phyloP scores from a whole-genome alignment of 2,113 vertebrate genomes.

The Sterna hirundo region DNA sequence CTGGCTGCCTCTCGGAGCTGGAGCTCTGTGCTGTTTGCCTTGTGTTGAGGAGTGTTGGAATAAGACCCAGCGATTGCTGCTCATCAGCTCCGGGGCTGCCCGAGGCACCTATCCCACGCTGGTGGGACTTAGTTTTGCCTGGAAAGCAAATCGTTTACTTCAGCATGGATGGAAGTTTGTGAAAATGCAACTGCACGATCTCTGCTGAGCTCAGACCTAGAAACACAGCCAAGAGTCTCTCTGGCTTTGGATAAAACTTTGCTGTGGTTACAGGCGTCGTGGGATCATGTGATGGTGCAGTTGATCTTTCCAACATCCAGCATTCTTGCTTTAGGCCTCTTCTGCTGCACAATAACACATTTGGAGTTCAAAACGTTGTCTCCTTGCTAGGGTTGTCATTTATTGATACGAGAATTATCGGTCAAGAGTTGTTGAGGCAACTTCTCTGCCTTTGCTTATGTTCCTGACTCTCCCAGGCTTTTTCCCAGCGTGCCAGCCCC shows the following conservation, averaged over 20 bases:
- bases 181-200: neutral
- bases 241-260: neutral
- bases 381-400: neutral
- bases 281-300: neutral
- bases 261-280: neutral
- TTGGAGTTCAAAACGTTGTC: neutral
- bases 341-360: neutral
- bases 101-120: neutral
- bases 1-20: neutral
- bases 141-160: neutral
- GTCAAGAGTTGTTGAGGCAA: neutral
- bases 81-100: neutral
- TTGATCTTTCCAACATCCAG: neutral
- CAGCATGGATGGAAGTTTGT: neutral
- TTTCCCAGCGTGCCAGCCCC: neutral
- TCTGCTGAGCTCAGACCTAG: conserved; percentile 34
- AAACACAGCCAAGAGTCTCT: neutral
- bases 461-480: neutral
- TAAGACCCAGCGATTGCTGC: neutral
- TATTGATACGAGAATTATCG: neutral
- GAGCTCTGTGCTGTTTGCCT: neutral
- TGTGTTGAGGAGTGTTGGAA: neutral
- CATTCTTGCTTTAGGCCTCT: neutral
- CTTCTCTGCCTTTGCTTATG: neutral
- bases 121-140: neutral